phyloP scores from a whole-genome alignment of 92 coral and sea anemone genomes.

The Siderastrea siderea region DNA sequence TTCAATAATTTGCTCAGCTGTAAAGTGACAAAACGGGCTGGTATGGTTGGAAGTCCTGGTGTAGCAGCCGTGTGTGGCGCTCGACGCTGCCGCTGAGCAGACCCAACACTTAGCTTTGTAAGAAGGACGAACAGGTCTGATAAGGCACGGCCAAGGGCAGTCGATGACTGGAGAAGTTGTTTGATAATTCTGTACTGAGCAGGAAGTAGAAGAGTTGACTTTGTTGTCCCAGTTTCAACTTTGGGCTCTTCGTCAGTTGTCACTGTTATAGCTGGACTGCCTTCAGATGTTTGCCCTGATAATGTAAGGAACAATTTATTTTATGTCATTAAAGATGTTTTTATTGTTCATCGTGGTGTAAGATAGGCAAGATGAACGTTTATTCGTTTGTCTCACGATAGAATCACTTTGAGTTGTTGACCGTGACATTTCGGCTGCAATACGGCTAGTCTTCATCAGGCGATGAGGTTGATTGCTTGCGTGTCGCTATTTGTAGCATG shows the following conservation, averaged over 20 bases:
- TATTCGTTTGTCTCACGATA: too few relatives aligned
- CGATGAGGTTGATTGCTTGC: too few relatives aligned
- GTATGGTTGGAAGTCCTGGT: slow-evolving; percentile 87
- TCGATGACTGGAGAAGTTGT: slow-evolving; percentile 88
- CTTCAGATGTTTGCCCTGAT: slow-evolving; percentile 43
- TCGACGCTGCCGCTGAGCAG: slow-evolving; percentile 96
- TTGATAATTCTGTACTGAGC: slow-evolving; percentile 84
- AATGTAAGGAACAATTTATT: neutral
- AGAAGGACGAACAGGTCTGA: slow-evolving; percentile 94
- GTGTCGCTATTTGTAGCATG: too few relatives aligned
- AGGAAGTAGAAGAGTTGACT: slow-evolving; percentile 76
- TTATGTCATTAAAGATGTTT: too few relatives aligned
- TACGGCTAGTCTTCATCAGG: too few relatives aligned
- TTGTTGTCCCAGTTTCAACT: slow-evolving; percentile 2
- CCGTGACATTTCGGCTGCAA: too few relatives aligned
- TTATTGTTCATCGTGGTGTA: too few relatives aligned
- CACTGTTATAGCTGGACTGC: slow-evolving; percentile 12
- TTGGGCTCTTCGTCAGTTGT: slow-evolving; percentile 14
- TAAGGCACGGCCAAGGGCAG: slow-evolving; percentile 89
- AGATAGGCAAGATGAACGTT: too few relatives aligned
- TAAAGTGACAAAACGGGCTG: slow-evolving; percentile 84
- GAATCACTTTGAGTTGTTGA: too few relatives aligned
- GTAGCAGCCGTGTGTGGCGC: slow-evolving; percentile 83
- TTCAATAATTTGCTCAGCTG: slow-evolving; percentile 85
- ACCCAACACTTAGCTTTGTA: slow-evolving; percentile 89